Evolutionary conservation across 2,113 vertebrate genomes (phyloP).

Genomic region (Terrapene triunguis): DNA sequence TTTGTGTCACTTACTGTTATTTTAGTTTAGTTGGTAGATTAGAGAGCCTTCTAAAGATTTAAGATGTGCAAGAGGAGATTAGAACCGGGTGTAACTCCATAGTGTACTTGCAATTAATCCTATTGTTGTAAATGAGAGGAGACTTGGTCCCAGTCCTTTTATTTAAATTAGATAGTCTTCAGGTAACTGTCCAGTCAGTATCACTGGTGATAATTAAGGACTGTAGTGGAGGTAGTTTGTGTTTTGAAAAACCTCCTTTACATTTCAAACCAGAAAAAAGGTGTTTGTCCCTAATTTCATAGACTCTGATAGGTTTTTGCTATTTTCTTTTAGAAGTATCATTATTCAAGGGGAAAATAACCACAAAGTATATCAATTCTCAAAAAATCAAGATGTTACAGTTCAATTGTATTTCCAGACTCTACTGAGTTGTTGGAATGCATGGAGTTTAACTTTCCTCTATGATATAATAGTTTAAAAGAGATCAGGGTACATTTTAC

Average conservation of each 20-base stretch:
- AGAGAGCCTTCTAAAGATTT: conserved; percentile 18
- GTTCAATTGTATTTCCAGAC: conserved; percentile 77
- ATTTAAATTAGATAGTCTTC: background rate
- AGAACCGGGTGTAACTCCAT: background rate
- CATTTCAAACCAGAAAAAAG: background rate
- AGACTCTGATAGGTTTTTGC: conserved; percentile 29
- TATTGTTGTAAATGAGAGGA: background rate
- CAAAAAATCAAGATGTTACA: conserved; percentile 61
- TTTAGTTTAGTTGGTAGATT: background rate
- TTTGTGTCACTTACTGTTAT: background rate
- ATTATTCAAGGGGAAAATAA: conserved; percentile 64
- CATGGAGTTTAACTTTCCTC: conserved; percentile 76
- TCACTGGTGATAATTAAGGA: background rate
- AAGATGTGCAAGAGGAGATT: conserved; percentile 4
- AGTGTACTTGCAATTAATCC: background rate
- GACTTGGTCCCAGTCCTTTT: background rate
- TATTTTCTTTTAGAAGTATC: conserved; percentile 32
- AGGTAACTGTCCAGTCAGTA: background rate
- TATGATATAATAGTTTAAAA: conserved; percentile 84
- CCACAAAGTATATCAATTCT: conserved; percentile 33
- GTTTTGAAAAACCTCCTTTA: conserved; percentile 40
- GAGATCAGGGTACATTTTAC: conserved; percentile 84
- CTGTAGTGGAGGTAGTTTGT: background rate
- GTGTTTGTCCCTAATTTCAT: background rate
- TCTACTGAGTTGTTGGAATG: conserved; percentile 74